Evolutionary conservation across 2,113 vertebrate species (phyloP), one percentile per base, ranked within the genome.

Genomic region (Anhinga anhinga): DNA sequence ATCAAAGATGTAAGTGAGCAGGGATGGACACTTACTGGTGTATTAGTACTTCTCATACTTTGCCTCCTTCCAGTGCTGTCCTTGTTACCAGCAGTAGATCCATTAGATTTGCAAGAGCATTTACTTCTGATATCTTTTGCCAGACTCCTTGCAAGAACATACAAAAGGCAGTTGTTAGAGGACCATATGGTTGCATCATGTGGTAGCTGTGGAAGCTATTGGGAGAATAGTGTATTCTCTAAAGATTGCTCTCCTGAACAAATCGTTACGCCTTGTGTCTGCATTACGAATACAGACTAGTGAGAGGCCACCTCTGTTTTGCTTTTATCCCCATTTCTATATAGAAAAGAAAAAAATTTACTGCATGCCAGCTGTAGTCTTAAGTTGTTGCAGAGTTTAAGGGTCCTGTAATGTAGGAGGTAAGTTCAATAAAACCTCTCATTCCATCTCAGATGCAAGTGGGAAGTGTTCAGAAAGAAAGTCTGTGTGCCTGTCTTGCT

Each of bases 81-180:
- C 21, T 17, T 83, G 20, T 44, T 77, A 67, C 27, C 29, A 84
- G 66, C 47, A 72, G 55, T 65, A 73, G 30, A 86, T 82, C 34
- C 1, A 0, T 49, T 80, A 66, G 45, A 42, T 90, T 79, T 92
- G 42, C 23, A 70, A 67, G 47, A 86, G 32, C n/a, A 20, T 76
- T 82, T 77, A 36, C 34, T 76, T 89, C 18, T 52, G 42, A 5
- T 70, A 7, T 49, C 34, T 94, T 42, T 72, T 93, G 66, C 59
- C 45, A 85, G 45, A 47, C 58, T 87, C 26, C 27, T 79, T 82
- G 58, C 66, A 87, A 82, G 74, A 87, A 45, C 26, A 13, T 76
- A 93, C 70, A 96, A 94, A 94, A 93, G 78, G 25, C 82, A 88
- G 82, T 96, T 95, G 82, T 95, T 84, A 52, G 36, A 67, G 34